phyloP scores from a whole-genome alignment of 2,888 invertebrate genomes.

The Xanthorhoe designata region DNA sequence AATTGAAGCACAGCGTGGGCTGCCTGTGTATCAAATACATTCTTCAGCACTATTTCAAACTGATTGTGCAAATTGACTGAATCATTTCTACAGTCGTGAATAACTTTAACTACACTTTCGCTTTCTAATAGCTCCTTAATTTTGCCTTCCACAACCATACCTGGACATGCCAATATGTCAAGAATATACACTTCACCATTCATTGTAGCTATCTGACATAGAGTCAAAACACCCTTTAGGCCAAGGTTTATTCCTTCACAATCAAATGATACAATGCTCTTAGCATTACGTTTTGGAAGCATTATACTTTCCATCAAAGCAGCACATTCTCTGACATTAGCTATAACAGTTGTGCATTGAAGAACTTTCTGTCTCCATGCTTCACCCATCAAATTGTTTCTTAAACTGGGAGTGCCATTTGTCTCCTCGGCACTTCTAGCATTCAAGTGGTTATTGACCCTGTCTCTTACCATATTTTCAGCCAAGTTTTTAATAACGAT shows the following conservation, averaged over 20 bases:
- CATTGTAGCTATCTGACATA: constrained; percentile 94
- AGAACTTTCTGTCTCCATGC: constrained; percentile 93
- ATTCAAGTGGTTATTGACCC: constrained; percentile 80
- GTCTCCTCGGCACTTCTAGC: constrained; percentile 74
- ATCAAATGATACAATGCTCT: constrained; percentile 92
- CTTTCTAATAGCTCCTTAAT: constrained; percentile 92
- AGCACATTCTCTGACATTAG: constrained; percentile 91
- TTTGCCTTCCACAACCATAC: constrained; percentile 91
- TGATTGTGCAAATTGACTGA: constrained; percentile 94
- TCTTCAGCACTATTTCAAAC: constrained; percentile 92
- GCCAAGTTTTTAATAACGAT: constrained; percentile 95
- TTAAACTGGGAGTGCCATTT: constrained; percentile 73
- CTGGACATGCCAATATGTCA: constrained; percentile 94
- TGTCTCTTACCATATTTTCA: constrained; percentile 89
- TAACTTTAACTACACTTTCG: constrained; percentile 93
- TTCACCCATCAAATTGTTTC: constrained; percentile 86
- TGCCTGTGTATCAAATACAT: constrained; percentile 97
- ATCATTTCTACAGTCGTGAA: constrained; percentile 97
- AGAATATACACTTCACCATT: constrained; percentile 94
- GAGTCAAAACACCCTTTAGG: constrained; percentile 93
- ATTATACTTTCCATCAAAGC: constrained; percentile 91
- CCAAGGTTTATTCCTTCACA: constrained; percentile 97
- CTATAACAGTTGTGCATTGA: constrained; percentile 93
- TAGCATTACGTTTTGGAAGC: constrained; percentile 81
- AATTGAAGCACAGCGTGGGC: constrained; percentile 96